Percentiles rank a stretch among this genome's conserved stretches.
Conservation (phyloP, 2,797 vertebrate genomes). For the Rhinichthys osculus region DNA sequence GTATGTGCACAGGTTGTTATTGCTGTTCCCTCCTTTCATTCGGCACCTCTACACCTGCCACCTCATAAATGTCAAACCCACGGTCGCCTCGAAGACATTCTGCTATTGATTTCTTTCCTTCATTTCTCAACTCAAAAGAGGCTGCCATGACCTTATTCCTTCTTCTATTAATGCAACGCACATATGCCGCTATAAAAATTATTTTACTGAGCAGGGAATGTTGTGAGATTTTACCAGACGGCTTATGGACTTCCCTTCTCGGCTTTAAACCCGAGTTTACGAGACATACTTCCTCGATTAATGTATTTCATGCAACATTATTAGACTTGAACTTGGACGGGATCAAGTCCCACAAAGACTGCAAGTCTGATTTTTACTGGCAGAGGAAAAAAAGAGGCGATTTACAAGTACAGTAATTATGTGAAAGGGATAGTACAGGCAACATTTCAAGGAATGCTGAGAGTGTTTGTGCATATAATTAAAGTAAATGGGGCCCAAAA, state of each 20-base stretch:
- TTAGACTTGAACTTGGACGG: conserved; percentile 5
- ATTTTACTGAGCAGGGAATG: conserved; percentile 23
- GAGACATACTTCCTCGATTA: conserved; percentile 21
- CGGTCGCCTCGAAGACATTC: conserved; percentile 45
- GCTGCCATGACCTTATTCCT: conserved; percentile 43
- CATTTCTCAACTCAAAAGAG: conserved; percentile 56
- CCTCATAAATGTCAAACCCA: conserved; percentile 46
- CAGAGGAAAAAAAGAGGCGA: not conserved
- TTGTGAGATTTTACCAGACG: conserved; percentile 38
- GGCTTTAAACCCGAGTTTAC: conserved; percentile 24
- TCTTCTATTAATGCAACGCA: conserved; percentile 39
- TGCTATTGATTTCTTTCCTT: conserved; percentile 60
- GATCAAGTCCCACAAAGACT: not conserved
- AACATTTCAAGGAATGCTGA: not conserved
- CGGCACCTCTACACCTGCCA: conserved; percentile 25
- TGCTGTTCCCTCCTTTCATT: conserved; percentile 22
- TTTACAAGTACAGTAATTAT: not conserved
- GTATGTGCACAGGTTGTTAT: conserved; percentile 1
- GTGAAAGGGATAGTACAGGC: not conserved
- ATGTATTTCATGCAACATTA: conserved; percentile 7
- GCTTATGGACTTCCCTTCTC: conserved; percentile 37
- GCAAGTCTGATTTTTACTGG: not conserved
- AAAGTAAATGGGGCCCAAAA: not conserved
- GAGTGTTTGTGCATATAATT: not conserved
- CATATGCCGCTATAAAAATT: conserved; percentile 34